Evolutionary conservation across 2,888 invertebrate genomes (phyloP).

Genomic region (Pinctada fucata): DNA sequence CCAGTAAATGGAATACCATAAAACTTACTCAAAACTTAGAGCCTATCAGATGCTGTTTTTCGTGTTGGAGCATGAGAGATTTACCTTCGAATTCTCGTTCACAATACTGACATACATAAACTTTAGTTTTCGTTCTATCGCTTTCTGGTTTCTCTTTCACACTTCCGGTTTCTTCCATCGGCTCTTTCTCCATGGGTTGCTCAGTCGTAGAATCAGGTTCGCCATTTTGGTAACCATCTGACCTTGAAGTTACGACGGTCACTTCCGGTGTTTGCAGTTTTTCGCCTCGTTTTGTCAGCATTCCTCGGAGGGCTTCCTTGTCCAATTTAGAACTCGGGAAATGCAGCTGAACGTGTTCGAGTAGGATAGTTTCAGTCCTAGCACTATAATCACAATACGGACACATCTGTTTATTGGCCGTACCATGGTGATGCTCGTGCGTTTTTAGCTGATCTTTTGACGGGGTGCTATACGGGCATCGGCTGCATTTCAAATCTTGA

Average conservation of each 20-base stretch:
- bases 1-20: too few species aligned
- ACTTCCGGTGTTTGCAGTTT: slow-evolving; percentile 44
- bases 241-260: slow-evolving; percentile 29
- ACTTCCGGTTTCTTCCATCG: slow-evolving; percentile 10
- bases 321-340: slow-evolving; percentile 63
- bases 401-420: slow-evolving; percentile 55
- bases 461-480: slow-evolving; percentile 67
- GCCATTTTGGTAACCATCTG: slow-evolving; percentile 28
- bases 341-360: slow-evolving; percentile 64
- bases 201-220: slow-evolving; percentile 57
- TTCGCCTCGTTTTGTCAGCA: slow-evolving; percentile 43
- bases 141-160: slow-evolving; percentile 32
- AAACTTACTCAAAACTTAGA: slow-evolving; percentile 29
- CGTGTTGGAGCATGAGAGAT: slow-evolving; percentile 65
- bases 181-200: slow-evolving; percentile 33
- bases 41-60: slow-evolving; percentile 66
- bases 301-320: slow-evolving; percentile 47
- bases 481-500: slow-evolving; percentile 63
- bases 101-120: slow-evolving; percentile 71
- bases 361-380: slow-evolving; percentile 51
- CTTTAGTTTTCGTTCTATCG: slow-evolving; percentile 55
- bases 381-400: slow-evolving; percentile 70
- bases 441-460: slow-evolving; percentile 57
- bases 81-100: slow-evolving; percentile 69
- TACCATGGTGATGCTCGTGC: slow-evolving; percentile 62